Evolutionary conservation across 2,113 vertebrate genomes (phyloP).

Genomic region (Mustela lutreola): DNA sequence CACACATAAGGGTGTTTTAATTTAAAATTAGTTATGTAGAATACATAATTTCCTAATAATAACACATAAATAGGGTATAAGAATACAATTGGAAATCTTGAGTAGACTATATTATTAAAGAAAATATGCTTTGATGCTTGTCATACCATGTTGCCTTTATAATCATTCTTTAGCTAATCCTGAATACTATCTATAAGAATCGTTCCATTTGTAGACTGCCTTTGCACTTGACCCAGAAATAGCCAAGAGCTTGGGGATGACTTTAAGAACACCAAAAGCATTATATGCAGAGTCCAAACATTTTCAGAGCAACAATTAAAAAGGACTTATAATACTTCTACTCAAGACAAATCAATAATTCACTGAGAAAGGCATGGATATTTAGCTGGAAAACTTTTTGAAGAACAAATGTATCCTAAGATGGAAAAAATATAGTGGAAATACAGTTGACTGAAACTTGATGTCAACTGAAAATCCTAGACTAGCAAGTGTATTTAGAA

Average conservation of each 20-base stretch:
- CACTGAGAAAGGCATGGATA: neutral
- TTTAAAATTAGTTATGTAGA: neutral
- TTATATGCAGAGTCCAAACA: neutral
- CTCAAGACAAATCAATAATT: conserved; percentile 46
- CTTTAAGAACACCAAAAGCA: neutral
- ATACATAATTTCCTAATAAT: neutral
- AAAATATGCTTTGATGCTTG: neutral
- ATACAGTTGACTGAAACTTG: neutral
- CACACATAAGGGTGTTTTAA: neutral
- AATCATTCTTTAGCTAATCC: neutral
- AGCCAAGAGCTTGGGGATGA: neutral
- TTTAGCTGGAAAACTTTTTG: conserved; percentile 39
- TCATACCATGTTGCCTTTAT: neutral
- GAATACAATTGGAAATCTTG: neutral
- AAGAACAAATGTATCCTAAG: neutral
- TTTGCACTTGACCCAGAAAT: neutral
- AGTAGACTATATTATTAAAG: neutral
- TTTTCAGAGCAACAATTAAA: neutral
- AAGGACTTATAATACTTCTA: neutral
- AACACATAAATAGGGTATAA: neutral
- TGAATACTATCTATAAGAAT: neutral
- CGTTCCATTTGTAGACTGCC: neutral
- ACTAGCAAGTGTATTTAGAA: neutral
- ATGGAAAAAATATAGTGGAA: conserved; percentile 22
- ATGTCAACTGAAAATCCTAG: neutral